Percentiles rank a stretch among this genome's conserved stretches.
These are phyloP conservation scores for Panagrolaimus sp. DNA, from an alignment of 1,140 invertebrate genomes.

Conservation along the genomic window DNA sequence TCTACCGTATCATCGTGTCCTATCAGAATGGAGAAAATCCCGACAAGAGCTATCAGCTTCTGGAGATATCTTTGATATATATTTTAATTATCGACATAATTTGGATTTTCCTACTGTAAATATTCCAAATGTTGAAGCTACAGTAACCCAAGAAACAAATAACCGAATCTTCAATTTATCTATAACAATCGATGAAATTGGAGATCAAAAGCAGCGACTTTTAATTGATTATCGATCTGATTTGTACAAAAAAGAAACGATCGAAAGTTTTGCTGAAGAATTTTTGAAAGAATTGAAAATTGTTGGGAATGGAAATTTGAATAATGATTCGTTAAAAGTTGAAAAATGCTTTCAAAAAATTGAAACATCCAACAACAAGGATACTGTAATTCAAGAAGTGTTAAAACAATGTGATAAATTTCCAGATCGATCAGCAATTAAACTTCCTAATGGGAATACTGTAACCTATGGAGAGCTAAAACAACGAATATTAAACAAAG, in stretches of 20 bases:
- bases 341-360: background rate
- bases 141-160: slow-evolving; percentile 42
- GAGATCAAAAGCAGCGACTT: slow-evolving; percentile 21
- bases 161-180: slow-evolving; percentile 47
- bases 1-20: slow-evolving; percentile 46
- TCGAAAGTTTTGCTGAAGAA: slow-evolving; percentile 26
- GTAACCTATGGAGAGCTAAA: background rate
- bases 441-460: background rate
- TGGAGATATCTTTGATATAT: slow-evolving; percentile 40
- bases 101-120: slow-evolving; percentile 49
- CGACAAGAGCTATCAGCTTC: background rate
- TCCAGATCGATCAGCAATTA: background rate
- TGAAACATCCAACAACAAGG: background rate
- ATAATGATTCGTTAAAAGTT: background rate
- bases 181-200: slow-evolving; percentile 47
- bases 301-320: background rate
- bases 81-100: slow-evolving; percentile 51
- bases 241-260: slow-evolving; percentile 19
- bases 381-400: background rate
- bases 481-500: background rate
- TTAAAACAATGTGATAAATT: background rate
- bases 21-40: slow-evolving; percentile 27
- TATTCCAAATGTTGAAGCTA: slow-evolving; percentile 23
- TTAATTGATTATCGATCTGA: slow-evolving; percentile 33
- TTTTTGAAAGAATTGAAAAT: background rate